Evolutionary conservation across 2,113 vertebrate species (phyloP).

Genomic region (Camelus dromedarius): DNA sequence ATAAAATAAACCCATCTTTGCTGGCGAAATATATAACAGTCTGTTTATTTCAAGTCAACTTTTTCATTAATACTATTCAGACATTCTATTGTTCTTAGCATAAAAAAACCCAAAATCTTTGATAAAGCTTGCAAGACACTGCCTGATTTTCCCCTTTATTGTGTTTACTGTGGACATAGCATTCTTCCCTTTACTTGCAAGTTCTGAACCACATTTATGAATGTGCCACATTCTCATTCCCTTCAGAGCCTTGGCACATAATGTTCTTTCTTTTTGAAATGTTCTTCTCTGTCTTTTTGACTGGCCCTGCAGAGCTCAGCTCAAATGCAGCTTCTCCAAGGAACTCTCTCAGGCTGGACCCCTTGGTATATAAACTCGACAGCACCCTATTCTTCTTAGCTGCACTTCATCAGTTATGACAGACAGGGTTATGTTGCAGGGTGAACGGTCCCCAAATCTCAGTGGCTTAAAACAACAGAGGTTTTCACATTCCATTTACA

Average conservation of each 20-base stretch:
- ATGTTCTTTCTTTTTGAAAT: not conserved
- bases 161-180: not conserved
- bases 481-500: not conserved
- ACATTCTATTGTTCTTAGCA: not conserved
- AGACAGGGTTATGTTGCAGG: not conserved
- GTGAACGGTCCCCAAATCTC: not conserved
- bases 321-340: not conserved
- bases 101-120: not conserved
- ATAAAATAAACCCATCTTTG: not conserved
- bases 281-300: not conserved
- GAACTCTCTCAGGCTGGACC: not conserved
- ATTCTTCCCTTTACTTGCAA: not conserved
- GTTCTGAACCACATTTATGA: not conserved
- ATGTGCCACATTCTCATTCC: not conserved
- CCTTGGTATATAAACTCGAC: not conserved
- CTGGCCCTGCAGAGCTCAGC: not conserved
- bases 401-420: not conserved
- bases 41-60: not conserved
- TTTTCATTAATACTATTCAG: constrained; percentile 14
- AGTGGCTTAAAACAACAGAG: not conserved
- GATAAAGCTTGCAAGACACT: not conserved
- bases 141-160: not conserved
- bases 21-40: not conserved
- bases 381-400: not conserved
- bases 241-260: not conserved